Evolutionary conservation across 2,113 vertebrate species (phyloP), one percentile per base, ranked within the genome.

Genomic region (Xiphophorus couchianus): DNA sequence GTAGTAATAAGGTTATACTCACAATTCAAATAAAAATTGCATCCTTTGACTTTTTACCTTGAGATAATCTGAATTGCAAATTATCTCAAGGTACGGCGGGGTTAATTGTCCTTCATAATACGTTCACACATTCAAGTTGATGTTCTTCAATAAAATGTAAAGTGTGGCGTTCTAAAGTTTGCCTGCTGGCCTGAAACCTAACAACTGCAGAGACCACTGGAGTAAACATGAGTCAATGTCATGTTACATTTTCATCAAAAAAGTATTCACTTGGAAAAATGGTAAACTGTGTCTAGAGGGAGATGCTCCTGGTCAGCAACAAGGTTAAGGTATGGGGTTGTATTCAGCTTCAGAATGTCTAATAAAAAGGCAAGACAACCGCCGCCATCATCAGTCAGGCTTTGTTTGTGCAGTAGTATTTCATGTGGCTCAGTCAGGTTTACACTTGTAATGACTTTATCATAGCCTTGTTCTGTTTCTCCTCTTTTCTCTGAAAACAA

Each of bases 261-360:
- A 64, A 63, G 73, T 39, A 83, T 74, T 77, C 68, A 81, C 75
- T 63, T 73, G 73, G 70, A 85, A 88, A 70, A 83, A 68, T 69
- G 42, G 48, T 74, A 54, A 83, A 69, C 67, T 73, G 64, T 60
- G 48, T 51, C 71, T 30, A 61, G 9, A 1, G 64, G 69, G 28
- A 30, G 30, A 76, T 37, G 72, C 29, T 66, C 60, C 78, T 71
- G 10, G 71, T 81, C 9, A 39, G 63, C 51, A 62, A 64, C 66
- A 75, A 65, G 65, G 25, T 19, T 62, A 54, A 73, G 9, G 0
- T 64, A 35, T 64, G 39, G 25, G 62, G 3, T 66, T 44, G 7
- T 67, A 62, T 54, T 73, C 13, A 63, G 42, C 25, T 63, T 54
- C 29, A 7, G 29, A 8, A 25, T 33, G 3, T 15, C 17, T n/a